Evolutionary conservation across 1,140 invertebrate genomes (phyloP), one percentile per base, ranked within the genome.

Genomic region (Tigriopus japonicus): DNA sequence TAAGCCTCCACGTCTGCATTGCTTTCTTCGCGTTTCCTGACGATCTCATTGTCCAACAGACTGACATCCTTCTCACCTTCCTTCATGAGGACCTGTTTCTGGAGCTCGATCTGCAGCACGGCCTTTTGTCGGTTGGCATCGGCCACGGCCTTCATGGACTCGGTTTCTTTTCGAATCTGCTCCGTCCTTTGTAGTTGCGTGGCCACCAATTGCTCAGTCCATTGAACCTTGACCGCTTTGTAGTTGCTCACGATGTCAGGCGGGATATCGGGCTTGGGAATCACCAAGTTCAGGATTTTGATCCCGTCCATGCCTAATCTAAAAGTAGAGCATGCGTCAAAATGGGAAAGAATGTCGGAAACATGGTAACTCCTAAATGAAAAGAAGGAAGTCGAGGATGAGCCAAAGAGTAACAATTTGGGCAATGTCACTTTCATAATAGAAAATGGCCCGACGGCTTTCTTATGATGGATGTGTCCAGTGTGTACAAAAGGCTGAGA

Each of bases 181-280:
- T 58, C 56, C 3, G 56, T 58, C 21, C 42, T 58, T 23, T 58
- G 56, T 23, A n/a, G 12, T 15, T 58, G 56, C 15, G 21, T 42
- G 28, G 21, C 56, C 1, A 42, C 56, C 23, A 58, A 41, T 41
- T 58, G 56, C 21, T 58, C n/a, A 13, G 56, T 58, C 56, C 56
- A 58, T 41, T 58, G 56, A n/a, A 58, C 56, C 42, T 58, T 58
- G n/a, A 58, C 56, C 24, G 15, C 15, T 42, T 58, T 58, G 40
- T 58, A 58, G 40, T 58, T 58, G n/a, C 15, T 15, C 13, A 41
- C 56, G 42, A 58, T 58, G n/a, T 58, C 56, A 7, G 23, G 12
- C 12, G 56, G 56, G 40, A 58, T 58, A 42, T 58, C 40, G 40
- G 56, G 56, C 17, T 58, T 58, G 17, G 56, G 40, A 28, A 58